Base-by-base conservation (phyloP, 1,140 invertebrate genomes). In the Anastrepha obliqua region DNA sequence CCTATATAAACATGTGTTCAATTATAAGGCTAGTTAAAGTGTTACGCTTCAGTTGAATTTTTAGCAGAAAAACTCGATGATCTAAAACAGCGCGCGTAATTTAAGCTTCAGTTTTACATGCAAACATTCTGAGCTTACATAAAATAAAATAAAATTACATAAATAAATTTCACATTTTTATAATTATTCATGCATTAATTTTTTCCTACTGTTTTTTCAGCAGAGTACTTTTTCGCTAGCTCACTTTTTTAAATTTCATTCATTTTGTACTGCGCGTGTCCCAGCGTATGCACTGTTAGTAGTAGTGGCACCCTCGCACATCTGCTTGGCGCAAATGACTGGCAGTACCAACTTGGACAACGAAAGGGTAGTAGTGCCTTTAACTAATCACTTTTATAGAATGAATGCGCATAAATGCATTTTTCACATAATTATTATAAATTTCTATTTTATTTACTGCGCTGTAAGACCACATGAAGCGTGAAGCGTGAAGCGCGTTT, bases 371-470 rank as follows among this genome's bases (percentile, higher is more conserved):
- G 9, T 29, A 29, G 65, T 42, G 20, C 65, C 13, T 2, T 42
- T 44, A 74, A 74, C 42, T 74, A 39, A 17, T 74, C 39, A 55
- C 11, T 55, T 55, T 55, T 55, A 55, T 11, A 47, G 44, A 74
- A 74, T 74, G 15, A 44, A 74, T 74, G 67, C 42, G 7, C 67
- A 74, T 74, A 42, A 29, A 74, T 47, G 67, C 67, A 74, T 47
- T 74, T 74, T 74, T 74, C 67, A 74, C 67, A 47, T 74, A 74
- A 74, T 74, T 74, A 74, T 74, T 44, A 39, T 11, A 6, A 8
- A 55, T 55, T 8, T 55, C 11, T 55, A 55, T 55, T 55, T 55
- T 11, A 67, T 42, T 67, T 13, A 42, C 42, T 13, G 17, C 42
- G 15, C 42, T n/a, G 29, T 39, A 47, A 74, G 67, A 15, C 13